Conservation (phyloP, 2,888 invertebrate species). For the Shargacucullia verbasci region DNA sequence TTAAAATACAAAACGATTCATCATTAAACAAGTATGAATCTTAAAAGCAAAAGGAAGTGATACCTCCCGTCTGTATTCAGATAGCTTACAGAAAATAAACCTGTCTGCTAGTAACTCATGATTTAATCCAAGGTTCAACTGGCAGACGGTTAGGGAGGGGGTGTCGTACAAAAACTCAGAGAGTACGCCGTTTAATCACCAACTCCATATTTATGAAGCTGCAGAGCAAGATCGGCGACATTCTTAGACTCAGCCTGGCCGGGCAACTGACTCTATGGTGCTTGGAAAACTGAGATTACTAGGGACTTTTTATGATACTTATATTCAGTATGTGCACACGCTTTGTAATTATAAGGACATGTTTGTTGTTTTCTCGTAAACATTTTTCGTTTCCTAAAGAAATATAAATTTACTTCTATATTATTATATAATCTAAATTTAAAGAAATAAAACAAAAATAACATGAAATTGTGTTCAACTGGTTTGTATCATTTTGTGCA, state of each 20-base stretch:
- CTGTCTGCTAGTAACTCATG: conserved; percentile 55
- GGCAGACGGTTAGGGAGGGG: conserved; percentile 53
- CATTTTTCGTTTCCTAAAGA: too few relatives aligned
- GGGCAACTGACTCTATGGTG: conserved; percentile 53
- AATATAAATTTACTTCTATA: too few relatives aligned
- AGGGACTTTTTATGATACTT: conserved; percentile 58
- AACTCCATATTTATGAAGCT: conserved; percentile 85
- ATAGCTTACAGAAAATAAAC: conserved; percentile 27
- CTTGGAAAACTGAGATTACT: conserved; percentile 63
- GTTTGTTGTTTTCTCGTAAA: conserved; percentile 31
- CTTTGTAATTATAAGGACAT: conserved; percentile 33
- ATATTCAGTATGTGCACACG: conserved; percentile 43
- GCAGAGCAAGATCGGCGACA: conserved; percentile 75
- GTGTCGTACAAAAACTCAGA: conserved; percentile 71
- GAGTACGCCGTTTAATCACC: conserved; percentile 78
- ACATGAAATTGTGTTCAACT: conserved; percentile 14
- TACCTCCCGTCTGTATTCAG: conserved; percentile 41
- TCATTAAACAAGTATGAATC: conserved; percentile 37
- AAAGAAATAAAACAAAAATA: too few relatives aligned
- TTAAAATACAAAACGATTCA: conserved; percentile 34
- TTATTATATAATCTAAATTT: too few relatives aligned
- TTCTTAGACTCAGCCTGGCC: conserved; percentile 74
- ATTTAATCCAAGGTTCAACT: conserved; percentile 61
- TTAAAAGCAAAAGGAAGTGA: conserved; percentile 43
- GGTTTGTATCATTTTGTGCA: conserved; percentile 11